These are phyloP conservation scores for Cavia aperea DNA, from an alignment of 2,113 vertebrate species.

Conservation along the genomic window DNA sequence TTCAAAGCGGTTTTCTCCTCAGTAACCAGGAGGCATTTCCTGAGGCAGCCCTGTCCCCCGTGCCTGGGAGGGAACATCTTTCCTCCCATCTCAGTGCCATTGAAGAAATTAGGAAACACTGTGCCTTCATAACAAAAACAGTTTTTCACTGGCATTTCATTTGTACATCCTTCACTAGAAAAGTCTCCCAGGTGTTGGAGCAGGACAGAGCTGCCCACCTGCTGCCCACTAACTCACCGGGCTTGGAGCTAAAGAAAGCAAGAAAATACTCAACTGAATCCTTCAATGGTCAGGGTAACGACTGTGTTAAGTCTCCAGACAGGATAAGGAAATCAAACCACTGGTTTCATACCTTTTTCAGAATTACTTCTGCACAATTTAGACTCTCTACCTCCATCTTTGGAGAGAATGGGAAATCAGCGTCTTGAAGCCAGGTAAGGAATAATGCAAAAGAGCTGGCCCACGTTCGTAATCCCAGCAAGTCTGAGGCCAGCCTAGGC, in stretches of 20 bases:
- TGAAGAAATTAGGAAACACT: neutral
- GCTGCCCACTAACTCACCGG: neutral
- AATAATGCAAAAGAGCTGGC: neutral
- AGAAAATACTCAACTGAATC: neutral
- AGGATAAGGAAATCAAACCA: neutral
- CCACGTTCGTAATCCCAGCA: neutral
- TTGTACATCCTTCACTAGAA: neutral
- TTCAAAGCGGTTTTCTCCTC: neutral
- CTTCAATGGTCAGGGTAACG: neutral
- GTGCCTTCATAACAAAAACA: neutral
- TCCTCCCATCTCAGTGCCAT: too few relatives aligned
- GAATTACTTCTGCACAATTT: neutral
- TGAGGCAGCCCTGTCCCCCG: neutral
- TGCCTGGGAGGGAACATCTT: neutral
- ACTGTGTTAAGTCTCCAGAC: neutral
- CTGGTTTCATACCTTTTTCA: neutral
- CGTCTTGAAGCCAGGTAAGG: constrained; percentile 11
- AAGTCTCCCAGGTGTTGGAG: too few relatives aligned
- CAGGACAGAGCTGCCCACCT: too few relatives aligned
- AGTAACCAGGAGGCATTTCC: neutral
- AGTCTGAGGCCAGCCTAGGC: neutral
- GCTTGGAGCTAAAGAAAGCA: neutral
- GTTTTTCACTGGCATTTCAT: neutral
- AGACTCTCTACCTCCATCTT: neutral
- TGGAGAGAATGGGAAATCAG: constrained; percentile 14